Base-by-base conservation (phyloP, 2,113 vertebrate genomes). In the Excalfactoria chinensis region DNA sequence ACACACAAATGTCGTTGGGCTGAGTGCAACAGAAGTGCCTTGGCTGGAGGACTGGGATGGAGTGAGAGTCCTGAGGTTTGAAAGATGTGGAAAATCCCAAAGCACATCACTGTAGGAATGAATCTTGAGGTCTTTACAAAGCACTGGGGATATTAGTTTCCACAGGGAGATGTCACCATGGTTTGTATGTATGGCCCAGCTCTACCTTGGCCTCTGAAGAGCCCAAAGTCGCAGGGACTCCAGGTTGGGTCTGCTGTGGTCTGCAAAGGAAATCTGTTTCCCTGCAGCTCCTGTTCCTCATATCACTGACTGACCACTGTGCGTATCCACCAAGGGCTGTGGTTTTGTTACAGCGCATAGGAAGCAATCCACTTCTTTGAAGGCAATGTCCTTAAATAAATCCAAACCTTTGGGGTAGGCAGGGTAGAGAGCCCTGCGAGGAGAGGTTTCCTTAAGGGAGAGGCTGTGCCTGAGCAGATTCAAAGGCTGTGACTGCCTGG, bases 291-390 rank as follows among this genome's bases (percentile, higher is more conserved):
- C 32, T 83, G 59, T 49, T 86, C 46, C 23, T 74, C n/a, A 6
- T 3, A 1, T 75, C 44, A 34, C 17, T 68, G n/a, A n/a, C 59
- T 82, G 63, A 34, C 53, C 56, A 11, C 46, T 3, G 0, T 7
- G 18, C 2, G 0, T 2, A 3, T 41, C 35, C 62, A 34, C 30
- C 2, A 2, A 59, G 56, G 74, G 30, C 28, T 8, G 0, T 40
- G 70, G 34, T 41, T 63, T 62, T 64, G 40, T 64, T 30, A 30
- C 43, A 64, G 18, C 32, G 25, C 28, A 21, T 7, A 30, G 62
- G 17, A 37, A 43, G 28, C 26, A 64, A 64, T 30, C 26, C 17
- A 11, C 37, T 16, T 30, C 4, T 43, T 41, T 66, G 40, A 30
- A 64, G 41, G 40, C 12, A 21, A 32, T 32, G 11, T 64, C 11